Conservation (phyloP, 2,797 vertebrate genomes). For the Lithobates pipiens region DNA sequence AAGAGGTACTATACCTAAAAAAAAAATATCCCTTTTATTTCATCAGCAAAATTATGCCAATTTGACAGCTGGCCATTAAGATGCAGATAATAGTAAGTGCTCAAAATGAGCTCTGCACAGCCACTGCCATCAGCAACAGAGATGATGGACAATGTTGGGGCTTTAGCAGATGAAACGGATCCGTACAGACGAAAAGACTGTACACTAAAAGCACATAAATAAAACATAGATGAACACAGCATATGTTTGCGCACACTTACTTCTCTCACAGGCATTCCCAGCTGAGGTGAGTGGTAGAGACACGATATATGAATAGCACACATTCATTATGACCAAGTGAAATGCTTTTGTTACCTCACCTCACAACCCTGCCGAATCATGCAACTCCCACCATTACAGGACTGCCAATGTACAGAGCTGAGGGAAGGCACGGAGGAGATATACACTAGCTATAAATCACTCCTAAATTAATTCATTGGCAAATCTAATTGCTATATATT, state of each 20-base stretch:
- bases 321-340: slow-evolving; percentile 16
- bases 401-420: slow-evolving; percentile 9
- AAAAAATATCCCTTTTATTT: not conserved
- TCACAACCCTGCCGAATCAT: slow-evolving; percentile 29
- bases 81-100: not conserved
- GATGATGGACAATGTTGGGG: not conserved
- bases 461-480: not conserved
- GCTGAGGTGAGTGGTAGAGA: not conserved
- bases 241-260: no score
- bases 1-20: not conserved
- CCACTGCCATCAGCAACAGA: not conserved
- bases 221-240: not conserved
- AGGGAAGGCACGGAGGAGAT: not conserved
- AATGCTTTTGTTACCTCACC: slow-evolving; percentile 8
- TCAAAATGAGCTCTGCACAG: not conserved
- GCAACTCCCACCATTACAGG: not conserved
- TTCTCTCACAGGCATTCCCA: not conserved
- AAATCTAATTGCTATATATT: not conserved
- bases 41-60: not conserved
- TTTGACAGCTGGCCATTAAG: not conserved
- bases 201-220: not conserved
- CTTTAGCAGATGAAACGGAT: not conserved
- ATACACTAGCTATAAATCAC: not conserved
- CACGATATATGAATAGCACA: not conserved
- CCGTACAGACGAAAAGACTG: not conserved